Base-by-base conservation (phyloP, 2,113 vertebrate species). In the Gasterosteus nipponicus region DNA sequence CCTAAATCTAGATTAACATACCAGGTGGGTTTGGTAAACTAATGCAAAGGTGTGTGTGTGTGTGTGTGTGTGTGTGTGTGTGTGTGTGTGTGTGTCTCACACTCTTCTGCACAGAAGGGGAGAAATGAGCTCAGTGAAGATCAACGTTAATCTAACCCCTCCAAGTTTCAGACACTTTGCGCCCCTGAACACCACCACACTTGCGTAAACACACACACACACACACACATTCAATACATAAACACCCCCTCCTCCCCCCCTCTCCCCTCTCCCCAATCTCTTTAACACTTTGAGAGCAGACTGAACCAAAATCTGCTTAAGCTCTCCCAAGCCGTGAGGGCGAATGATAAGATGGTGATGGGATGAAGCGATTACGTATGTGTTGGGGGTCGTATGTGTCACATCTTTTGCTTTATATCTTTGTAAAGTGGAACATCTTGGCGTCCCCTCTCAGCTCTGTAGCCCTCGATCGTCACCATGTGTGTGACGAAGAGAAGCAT, bases 291-390 rank as follows among this genome's bases (percentile, higher is more conserved):
- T 87, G 73, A 86, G 81, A 49, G 82, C 90, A 92, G 92, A 91
- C 89, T 92, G 88, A 89, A 83, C 66, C 46, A 66, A 88, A 93
- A 94, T 93, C 92, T 92, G 78, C 90, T 93, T 93, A 93, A 93
- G 89, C 26, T 16, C 78, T 87, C 87, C 65, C 78, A 87, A 93
- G 87, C 89, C 71, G 72, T 87, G 57, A 75, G 87, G 83, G 90
- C 84, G 59, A 86, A 90, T 89, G 77, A 82, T 84, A 87, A 90
- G 80, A 85, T 82, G 80, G 67, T 73, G 85, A 87, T 67, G 57
- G 71, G 81, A 84, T 87, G 85, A 86, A 75, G 82, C 81, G 89
- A 87, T 81, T 73, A 84, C 78, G 72, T 81, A 33, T 72, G 73
- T 82, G 77, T 84, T 79, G 35, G 41, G 39, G 54, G 22, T 12